phyloP scores from a whole-genome alignment of 2,888 invertebrate species.

The Punctoribates punctum region DNA sequence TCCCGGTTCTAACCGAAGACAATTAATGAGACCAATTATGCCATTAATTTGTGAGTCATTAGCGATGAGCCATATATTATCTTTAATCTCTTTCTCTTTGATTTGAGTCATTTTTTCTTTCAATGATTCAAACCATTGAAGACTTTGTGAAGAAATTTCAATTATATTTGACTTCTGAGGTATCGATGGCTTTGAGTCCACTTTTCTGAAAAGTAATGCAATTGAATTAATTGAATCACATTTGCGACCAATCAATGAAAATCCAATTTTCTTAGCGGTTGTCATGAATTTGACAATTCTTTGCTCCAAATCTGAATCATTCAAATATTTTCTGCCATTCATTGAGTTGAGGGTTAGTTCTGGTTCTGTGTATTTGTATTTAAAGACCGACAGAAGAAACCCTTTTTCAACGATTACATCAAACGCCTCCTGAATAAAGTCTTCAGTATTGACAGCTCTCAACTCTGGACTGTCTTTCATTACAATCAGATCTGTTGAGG shows the following conservation, averaged over 20 bases:
- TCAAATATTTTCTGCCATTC: not conserved
- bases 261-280: not conserved
- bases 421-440: too few relatives aligned
- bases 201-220: not conserved
- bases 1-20: slow-evolving; percentile 80
- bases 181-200: not conserved
- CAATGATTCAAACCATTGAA: not conserved
- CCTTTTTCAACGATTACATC: too few relatives aligned
- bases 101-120: not conserved
- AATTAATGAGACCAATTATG: slow-evolving; percentile 80
- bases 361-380: slow-evolving; percentile 6
- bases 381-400: not conserved
- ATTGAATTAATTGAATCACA: not conserved
- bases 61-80: slow-evolving; percentile 56
- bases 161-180: not conserved
- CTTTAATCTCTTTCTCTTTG: not conserved
- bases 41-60: slow-evolving; percentile 65
- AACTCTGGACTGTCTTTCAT: slow-evolving; percentile 32
- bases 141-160: slow-evolving; percentile 6
- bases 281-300: not conserved
- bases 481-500: slow-evolving; percentile 31
- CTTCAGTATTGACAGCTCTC: too few relatives aligned
- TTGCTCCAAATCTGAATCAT: not conserved
- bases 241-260: not conserved
- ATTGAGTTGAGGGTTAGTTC: not conserved